Percentiles rank a stretch among this genome's conserved stretches.
Evolutionary conservation across 2,888 invertebrate genomes (phyloP).

Genomic region (Hyles lineata): DNA sequence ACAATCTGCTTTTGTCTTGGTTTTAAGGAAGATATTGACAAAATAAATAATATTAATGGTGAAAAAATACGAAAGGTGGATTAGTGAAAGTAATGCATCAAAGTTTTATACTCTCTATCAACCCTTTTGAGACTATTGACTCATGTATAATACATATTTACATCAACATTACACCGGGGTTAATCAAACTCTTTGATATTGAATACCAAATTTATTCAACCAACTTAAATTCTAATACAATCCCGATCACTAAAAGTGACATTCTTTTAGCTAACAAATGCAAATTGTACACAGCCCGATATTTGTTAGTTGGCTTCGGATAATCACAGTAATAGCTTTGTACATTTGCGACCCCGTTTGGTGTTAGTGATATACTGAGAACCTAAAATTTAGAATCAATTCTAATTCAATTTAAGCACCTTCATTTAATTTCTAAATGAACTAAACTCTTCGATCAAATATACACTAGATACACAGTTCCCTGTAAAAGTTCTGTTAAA

Average conservation of each 20-base stretch:
- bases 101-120: too few species aligned
- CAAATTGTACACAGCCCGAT: constrained; percentile 39
- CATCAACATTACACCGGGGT: constrained; percentile 43
- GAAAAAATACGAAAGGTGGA: too few species aligned
- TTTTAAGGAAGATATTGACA: too few species aligned
- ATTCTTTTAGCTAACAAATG: constrained; percentile 36
- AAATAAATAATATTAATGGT: too few species aligned
- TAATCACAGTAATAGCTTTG: constrained; percentile 35
- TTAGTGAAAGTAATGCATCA: too few species aligned
- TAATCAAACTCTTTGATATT: constrained; percentile 53
- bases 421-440: background rate
- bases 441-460: too few species aligned
- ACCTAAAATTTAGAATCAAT: background rate
- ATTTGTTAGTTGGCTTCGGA: constrained; percentile 31
- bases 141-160: background rate
- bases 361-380: background rate
- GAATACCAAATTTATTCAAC: constrained; percentile 53
- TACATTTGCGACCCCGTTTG: constrained; percentile 33
- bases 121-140: too few species aligned
- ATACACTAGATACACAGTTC: too few species aligned
- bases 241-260: constrained; percentile 40
- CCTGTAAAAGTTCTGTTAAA: too few species aligned
- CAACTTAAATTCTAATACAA: constrained; percentile 46
- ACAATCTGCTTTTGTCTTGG: too few species aligned
- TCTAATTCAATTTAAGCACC: background rate